Evolutionary conservation across 2,113 vertebrate species (phyloP).

Genomic region (Thamnaconus septentrionalis): DNA sequence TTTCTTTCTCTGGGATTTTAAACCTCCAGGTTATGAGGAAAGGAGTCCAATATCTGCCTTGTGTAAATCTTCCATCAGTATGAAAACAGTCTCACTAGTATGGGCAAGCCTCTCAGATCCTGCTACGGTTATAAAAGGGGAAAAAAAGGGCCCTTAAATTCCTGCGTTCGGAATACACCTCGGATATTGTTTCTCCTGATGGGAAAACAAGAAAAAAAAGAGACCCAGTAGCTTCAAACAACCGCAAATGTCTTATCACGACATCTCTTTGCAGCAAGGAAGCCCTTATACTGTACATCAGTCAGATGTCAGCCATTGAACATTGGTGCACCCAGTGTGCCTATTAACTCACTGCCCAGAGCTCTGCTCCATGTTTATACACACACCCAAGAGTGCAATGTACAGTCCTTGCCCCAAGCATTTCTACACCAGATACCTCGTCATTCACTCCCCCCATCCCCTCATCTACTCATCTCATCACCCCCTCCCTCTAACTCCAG

Average conservation of each 20-base stretch:
- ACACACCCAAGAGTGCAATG: slow-evolving; percentile 11
- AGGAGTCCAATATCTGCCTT: too few species aligned
- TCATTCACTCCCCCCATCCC: slow-evolving; percentile 9
- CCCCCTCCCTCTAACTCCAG: too few species aligned
- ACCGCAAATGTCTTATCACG: slow-evolving; percentile 22
- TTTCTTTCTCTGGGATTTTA: not conserved
- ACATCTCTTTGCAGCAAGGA: slow-evolving; percentile 41
- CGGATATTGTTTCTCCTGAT: too few species aligned
- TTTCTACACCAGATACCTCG: slow-evolving; percentile 12
- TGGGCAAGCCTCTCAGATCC: too few species aligned
- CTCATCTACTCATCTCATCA: too few species aligned
- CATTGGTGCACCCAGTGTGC: slow-evolving; percentile 49
- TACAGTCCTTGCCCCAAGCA: slow-evolving; percentile 23
- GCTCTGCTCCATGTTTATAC: slow-evolving; percentile 13
- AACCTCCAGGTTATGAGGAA: not conserved
- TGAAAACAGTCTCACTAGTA: too few species aligned
- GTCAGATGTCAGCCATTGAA: slow-evolving; percentile 61
- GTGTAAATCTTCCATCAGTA: too few species aligned
- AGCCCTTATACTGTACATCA: slow-evolving; percentile 40
- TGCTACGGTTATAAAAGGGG: too few species aligned
- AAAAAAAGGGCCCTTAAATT: too few species aligned
- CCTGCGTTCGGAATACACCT: too few species aligned
- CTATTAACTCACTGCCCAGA: slow-evolving; percentile 42
- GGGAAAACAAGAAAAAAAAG: too few species aligned
- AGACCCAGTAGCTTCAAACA: too few species aligned